Conservation (phyloP, 2,888 invertebrate species). For the Kuschelorhynchus macadamiae region DNA sequence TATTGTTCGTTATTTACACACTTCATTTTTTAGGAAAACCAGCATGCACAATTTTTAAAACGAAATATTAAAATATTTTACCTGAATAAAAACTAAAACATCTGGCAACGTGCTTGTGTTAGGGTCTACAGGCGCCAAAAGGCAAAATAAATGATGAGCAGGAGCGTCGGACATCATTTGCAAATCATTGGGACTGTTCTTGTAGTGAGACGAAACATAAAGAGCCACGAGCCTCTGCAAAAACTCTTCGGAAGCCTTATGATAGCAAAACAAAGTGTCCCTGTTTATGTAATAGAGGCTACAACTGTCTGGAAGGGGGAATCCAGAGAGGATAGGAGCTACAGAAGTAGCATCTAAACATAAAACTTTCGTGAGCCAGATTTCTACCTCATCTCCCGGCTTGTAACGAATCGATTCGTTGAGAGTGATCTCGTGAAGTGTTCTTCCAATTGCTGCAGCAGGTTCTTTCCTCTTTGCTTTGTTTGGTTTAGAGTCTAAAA, state of each 20-base stretch:
- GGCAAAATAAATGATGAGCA: constrained; percentile 96
- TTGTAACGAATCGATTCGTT: constrained; percentile 97
- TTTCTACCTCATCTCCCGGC: constrained; percentile 87
- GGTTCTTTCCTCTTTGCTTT: constrained; percentile 66
- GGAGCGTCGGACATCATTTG: constrained; percentile 99
- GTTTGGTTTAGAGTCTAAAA: constrained; percentile 70
- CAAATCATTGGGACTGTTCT: constrained; percentile 98
- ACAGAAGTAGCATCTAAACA: constrained; percentile 89
- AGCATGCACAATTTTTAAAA: too few species aligned
- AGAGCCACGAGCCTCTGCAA: constrained; percentile 92
- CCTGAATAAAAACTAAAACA: constrained; percentile 92
- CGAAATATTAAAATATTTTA: too few species aligned
- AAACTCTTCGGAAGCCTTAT: constrained; percentile 93
- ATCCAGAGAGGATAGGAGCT: constrained; percentile 79
- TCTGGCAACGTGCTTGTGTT: constrained; percentile 93
- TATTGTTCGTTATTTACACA: too few species aligned
- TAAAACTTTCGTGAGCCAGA: constrained; percentile 91
- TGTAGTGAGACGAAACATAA: constrained; percentile 98
- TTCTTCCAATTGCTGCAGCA: constrained; percentile 70
- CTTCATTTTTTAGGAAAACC: too few species aligned
- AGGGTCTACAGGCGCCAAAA: constrained; percentile 88
- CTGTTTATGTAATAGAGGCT: constrained; percentile 90
- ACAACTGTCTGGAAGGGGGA: constrained; percentile 91
- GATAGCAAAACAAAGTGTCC: constrained; percentile 97
- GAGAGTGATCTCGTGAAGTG: constrained; percentile 77